Base-by-base conservation (phyloP, 2,797 vertebrate species). In the Enteromius afrohamiltoni region DNA sequence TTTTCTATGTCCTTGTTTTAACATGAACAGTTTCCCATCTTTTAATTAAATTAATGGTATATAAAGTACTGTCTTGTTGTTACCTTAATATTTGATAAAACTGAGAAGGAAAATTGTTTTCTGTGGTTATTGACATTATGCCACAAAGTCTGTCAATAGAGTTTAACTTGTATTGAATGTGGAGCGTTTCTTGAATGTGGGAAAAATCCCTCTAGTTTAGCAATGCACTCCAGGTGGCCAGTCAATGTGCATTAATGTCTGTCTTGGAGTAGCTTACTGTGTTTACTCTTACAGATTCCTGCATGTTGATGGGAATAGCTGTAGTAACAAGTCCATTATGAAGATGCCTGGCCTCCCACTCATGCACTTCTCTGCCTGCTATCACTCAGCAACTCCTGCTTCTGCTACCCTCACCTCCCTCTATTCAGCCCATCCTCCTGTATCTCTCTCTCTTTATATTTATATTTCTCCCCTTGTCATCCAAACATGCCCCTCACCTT, bases 241-340 rank as follows among this genome's bases (percentile, higher is more conserved):
- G 60, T 79, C 69, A 75, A 49, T 58, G n/a, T 74, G 14, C 21
- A 23, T 31, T 79, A 79, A 68, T 85, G 49, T 68, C 71, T 73
- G 68, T 79, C 10, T 65, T 58, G 16, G 31, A 80, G 21, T 49
- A 7, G 67, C 70, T 60, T 69, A 7, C 29, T 49, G 62, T 79
- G 64, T 71, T 85, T 60, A 70, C 47, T 34, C 47, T 51, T 65
- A 19, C 55, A 45, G 70, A 65, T 62, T 74, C 42, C 74, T 85
- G 78, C 74, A 67, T 84, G 69, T 75, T 70, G 68, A 82, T 84
- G 60, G 60, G 47, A 83, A 81, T 71, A 82, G 70, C 76, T 84
- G 85, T 87, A 82, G 81, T 84, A 87, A 79, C 74, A 65, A 79
- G 29, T 87, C 79, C 75, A 75, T 84, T 86, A 83, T 79, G 47